Evolutionary conservation across 2,888 invertebrate genomes (phyloP), one percentile per base, ranked within the genome.

Genomic region (Scaptomyza flava): DNA sequence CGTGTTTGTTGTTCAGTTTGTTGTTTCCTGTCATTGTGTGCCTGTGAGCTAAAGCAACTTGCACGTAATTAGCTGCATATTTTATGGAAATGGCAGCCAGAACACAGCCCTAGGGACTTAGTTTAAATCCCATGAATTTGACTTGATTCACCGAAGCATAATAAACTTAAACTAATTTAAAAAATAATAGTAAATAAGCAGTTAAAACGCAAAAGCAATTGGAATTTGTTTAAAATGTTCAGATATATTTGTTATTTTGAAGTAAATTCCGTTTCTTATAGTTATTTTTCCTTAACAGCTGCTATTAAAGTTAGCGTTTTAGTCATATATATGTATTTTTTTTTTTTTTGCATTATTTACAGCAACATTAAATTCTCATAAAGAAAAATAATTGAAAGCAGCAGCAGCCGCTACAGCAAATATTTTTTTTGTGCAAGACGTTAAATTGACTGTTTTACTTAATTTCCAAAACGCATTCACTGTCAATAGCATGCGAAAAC

Each of bases 41-140:
- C 58, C 53, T 52, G 59, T 48, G 60, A 68, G 68, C 77, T 68
- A 69, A 75, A 69, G 68, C 52, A 77, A 72, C 76, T 84, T 76
- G 77, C 81, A 81, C 76, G 66, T 84, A 84, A 84, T 84, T 87
- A 84, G 79, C 80, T 84, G 84, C 79, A 80, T 77, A 80, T 77
- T 84, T 84, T 87, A 87, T 84, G 82, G 57, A 67, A 82, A 80
- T 69, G 61, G 51, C 54, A 43, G 50, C 57, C 36, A 23, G 46
- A 23, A 38, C 20, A 20, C 33, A 27, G 14, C 11, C 34, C 34
- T 14, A 47, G 41, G 41, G 41, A 41, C 41, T 41, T 41, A 41
- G 23, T 48, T 48, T 38, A 31, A 63, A 27, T 51, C 36, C 14
- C 17, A 17, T 3, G n/a, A 20, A n/a, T n/a, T 34, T 34, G 38